Conservation (phyloP, 1,140 invertebrate species). For the Dryas iulia region DNA sequence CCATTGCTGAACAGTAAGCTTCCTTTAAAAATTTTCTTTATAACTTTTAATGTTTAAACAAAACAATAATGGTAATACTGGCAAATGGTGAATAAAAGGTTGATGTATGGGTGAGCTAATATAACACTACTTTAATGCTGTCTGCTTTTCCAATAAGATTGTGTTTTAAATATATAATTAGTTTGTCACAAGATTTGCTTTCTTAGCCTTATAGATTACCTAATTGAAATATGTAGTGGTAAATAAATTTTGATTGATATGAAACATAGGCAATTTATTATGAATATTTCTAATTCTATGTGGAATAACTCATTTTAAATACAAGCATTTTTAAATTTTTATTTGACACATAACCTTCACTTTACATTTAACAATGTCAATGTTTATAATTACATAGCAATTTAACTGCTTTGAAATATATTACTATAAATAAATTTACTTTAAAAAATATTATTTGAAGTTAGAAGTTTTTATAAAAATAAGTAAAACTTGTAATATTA, state of each 20-base stretch:
- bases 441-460: neutral
- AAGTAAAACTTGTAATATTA: neutral
- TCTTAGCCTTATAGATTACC: constrained; percentile 8
- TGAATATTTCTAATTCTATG: neutral
- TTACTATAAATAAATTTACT: neutral
- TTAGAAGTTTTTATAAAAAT: neutral
- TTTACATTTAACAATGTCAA: neutral
- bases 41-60: constrained; percentile 8
- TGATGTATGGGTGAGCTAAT: neutral
- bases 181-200: neutral
- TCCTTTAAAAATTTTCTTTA: constrained; percentile 2
- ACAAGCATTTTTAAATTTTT: neutral
- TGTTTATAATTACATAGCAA: neutral
- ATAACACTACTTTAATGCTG: neutral
- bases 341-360: constrained; percentile 11
- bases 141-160: neutral
- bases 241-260: neutral
- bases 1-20: constrained; percentile 92
- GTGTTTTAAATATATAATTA: constrained; percentile 4
- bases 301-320: neutral
- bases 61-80: constrained; percentile 60
- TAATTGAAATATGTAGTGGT: neutral
- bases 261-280: neutral
- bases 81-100: constrained; percentile 34
- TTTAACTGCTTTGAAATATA: neutral